These are phyloP conservation scores for Montipora capitata DNA, from an alignment of 92 coral and sea anemone genomes.

Conservation along the genomic window DNA sequence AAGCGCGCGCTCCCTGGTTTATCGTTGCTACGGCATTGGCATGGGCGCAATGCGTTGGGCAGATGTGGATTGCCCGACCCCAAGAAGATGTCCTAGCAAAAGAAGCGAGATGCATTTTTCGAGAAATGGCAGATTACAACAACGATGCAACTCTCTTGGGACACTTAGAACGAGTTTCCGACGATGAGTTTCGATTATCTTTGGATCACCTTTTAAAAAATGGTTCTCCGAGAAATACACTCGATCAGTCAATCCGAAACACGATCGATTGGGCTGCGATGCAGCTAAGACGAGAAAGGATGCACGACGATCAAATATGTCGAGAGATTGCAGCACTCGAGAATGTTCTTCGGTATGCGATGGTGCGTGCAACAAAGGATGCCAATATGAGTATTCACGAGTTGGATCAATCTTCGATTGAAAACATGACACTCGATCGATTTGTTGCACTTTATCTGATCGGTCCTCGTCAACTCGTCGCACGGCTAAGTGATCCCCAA, in stretches of 20 bases:
- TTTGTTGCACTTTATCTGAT: background rate
- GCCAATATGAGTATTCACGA: too few relatives aligned
- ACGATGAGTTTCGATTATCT: background rate
- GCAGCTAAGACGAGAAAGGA: too few relatives aligned
- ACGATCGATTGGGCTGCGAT: background rate
- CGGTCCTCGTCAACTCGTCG: background rate
- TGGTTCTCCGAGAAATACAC: background rate
- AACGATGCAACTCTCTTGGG: background rate
- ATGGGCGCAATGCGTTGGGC: background rate
- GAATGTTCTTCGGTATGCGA: too few relatives aligned
- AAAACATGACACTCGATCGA: background rate
- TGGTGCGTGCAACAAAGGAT: too few relatives aligned
- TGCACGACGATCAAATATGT: too few relatives aligned
- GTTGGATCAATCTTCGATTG: too few relatives aligned
- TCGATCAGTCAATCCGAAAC: background rate
- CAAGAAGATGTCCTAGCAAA: background rate
- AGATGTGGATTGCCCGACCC: background rate
- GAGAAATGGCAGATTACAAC: background rate
- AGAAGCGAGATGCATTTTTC: background rate
- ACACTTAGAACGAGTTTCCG: background rate
- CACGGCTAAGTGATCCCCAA: background rate
- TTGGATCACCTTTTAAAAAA: background rate
- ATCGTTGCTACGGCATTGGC: background rate
- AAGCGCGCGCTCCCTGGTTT: background rate
- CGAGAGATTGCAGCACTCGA: too few relatives aligned